These are phyloP conservation scores for Nymphicus hollandicus DNA, from an alignment of 2,113 vertebrate species.

Conservation along the genomic window DNA sequence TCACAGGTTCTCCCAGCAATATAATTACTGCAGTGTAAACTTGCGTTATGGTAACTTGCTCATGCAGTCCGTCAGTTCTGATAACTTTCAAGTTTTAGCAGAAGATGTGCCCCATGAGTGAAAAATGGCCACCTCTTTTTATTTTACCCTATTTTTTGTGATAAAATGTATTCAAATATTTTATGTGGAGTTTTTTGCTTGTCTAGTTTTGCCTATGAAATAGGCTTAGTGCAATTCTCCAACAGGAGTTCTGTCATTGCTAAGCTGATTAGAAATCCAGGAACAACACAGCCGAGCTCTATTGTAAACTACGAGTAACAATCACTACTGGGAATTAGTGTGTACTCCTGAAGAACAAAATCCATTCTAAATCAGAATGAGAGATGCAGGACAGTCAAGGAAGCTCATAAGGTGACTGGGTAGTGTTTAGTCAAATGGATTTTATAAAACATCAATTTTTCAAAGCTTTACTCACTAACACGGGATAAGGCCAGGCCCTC, in stretches of 20 bases:
- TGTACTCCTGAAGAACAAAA: slow-evolving; percentile 39
- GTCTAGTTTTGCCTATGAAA: slow-evolving; percentile 4
- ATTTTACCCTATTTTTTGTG: neutral
- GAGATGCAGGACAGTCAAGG: neutral
- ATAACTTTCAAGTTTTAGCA: neutral
- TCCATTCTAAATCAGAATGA: slow-evolving; percentile 41
- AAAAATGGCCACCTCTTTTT: neutral
- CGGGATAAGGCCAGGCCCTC: neutral
- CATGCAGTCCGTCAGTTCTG: neutral
- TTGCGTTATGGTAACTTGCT: neutral
- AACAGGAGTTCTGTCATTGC: neutral
- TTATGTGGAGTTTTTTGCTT: neutral
- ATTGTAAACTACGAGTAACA: slow-evolving; percentile 31
- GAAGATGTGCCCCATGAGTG: neutral
- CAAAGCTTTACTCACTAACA: slow-evolving; percentile 12
- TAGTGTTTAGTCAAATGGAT: slow-evolving; percentile 17
- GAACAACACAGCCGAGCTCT: slow-evolving; percentile 15
- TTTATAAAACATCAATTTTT: slow-evolving; percentile 15
- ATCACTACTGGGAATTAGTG: slow-evolving; percentile 41
- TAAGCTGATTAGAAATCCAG: slow-evolving; percentile 48
- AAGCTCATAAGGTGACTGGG: slow-evolving; percentile 17
- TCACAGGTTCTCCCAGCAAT: neutral
- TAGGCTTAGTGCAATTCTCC: neutral
- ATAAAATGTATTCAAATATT: neutral
- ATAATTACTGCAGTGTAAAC: neutral